These are phyloP conservation scores for Mylabris sibirica DNA, from an alignment of 2,888 invertebrate genomes.

Conservation along the genomic window DNA sequence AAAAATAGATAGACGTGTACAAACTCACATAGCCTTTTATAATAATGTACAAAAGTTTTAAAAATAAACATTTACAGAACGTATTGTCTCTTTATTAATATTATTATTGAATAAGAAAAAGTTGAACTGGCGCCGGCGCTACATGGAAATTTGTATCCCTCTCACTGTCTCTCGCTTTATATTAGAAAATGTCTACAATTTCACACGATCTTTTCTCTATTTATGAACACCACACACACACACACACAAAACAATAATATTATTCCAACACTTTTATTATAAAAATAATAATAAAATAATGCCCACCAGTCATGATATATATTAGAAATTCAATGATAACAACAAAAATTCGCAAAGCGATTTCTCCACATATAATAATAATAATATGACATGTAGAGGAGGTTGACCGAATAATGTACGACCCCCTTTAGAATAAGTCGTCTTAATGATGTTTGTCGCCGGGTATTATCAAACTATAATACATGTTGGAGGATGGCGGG, in stretches of 20 bases:
- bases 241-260: too few relatives aligned
- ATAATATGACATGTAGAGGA: background rate
- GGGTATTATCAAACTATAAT: background rate
- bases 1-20: slow-evolving; percentile 36
- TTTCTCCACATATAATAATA: background rate
- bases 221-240: too few relatives aligned
- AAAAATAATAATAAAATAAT: too few relatives aligned
- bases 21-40: slow-evolving; percentile 23
- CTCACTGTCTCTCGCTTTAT: background rate
- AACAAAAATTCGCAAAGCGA: background rate
- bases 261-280: too few relatives aligned
- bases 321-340: too few relatives aligned
- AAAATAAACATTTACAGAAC: slow-evolving; percentile 31
- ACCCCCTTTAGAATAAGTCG: background rate
- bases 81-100: slow-evolving; percentile 21
- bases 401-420: background rate
- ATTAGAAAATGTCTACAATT: background rate
- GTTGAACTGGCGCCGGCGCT: background rate
- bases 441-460: slow-evolving; percentile 4
- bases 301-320: too few relatives aligned
- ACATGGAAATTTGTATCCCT: background rate
- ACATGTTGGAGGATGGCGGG: background rate
- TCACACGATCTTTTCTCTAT: too few relatives aligned
- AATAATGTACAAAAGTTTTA: slow-evolving; percentile 20
- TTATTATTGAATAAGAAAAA: background rate